A percentile compares a stretch with the other conserved stretches of the same genome.
Evolutionary conservation across 2,888 invertebrate genomes (phyloP).

Genomic region (Parthenolecanium corni): DNA sequence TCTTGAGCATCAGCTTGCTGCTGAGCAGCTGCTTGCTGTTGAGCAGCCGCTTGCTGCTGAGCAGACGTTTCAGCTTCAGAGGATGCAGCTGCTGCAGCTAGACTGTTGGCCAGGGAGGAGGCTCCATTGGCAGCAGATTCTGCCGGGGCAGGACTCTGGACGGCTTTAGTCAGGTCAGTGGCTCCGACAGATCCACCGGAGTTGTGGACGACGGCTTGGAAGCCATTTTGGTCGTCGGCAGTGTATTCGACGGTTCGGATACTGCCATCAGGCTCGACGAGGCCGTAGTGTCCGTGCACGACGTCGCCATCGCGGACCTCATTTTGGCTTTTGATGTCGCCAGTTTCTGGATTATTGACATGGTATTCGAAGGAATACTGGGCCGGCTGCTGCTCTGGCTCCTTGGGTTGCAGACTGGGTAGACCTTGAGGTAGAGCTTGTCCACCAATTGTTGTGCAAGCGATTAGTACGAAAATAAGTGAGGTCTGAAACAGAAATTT

Average conservation of each 20-base stretch:
- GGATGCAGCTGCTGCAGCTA: not conserved
- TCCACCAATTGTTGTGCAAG: too few relatives aligned
- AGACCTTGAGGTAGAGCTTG: too few relatives aligned
- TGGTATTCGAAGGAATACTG: slow-evolving; percentile 20
- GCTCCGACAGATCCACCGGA: slow-evolving; percentile 2
- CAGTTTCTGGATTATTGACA: slow-evolving; percentile 25
- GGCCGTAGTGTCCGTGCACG: slow-evolving; percentile 19
- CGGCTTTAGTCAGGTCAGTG: not conserved
- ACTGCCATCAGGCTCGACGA: slow-evolving; percentile 27
- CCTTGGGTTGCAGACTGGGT: not conserved
- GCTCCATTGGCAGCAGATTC: not conserved
- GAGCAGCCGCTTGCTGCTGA: not conserved
- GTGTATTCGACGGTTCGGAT: slow-evolving; percentile 22
- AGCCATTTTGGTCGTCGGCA: slow-evolving; percentile 18
- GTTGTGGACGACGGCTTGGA: slow-evolving; percentile 16
- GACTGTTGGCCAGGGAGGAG: not conserved
- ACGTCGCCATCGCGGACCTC: slow-evolving; percentile 21
- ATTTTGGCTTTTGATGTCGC: slow-evolving; percentile 21
- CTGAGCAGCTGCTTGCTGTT: not conserved
- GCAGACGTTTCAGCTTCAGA: not conserved
- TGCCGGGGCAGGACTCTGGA: not conserved
- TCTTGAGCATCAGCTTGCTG: too few relatives aligned
- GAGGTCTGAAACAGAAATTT: too few relatives aligned
- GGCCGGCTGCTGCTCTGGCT: slow-evolving; percentile 7
- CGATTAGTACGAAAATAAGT: too few relatives aligned